Evolutionary conservation across 2,797 vertebrate genomes (phyloP).

Genomic region (Pyrocephalus nanus): DNA sequence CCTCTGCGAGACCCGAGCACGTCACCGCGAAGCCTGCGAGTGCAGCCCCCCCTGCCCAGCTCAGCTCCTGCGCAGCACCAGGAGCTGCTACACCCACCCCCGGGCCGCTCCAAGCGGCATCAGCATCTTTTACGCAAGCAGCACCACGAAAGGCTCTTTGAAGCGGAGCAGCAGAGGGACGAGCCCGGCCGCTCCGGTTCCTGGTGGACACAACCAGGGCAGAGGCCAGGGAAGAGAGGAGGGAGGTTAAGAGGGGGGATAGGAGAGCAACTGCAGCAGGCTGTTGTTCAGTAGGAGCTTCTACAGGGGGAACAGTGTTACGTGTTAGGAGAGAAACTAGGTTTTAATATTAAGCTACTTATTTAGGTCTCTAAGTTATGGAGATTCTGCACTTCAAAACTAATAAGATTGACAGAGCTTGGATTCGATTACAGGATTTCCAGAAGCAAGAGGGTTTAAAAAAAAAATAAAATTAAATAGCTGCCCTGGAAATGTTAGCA

Average conservation of each 20-base stretch:
- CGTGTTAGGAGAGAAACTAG: background rate
- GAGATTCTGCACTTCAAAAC: conserved; percentile 64
- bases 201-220: accelerated
- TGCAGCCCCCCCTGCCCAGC: background rate
- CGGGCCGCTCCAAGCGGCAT: background rate
- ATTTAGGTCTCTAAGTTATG: conserved; percentile 60
- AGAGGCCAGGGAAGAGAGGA: background rate
- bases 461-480: conserved; percentile 18
- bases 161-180: background rate
- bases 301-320: background rate
- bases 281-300: background rate
- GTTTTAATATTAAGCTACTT: conserved; percentile 69
- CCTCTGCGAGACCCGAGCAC: accelerated
- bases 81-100: background rate
- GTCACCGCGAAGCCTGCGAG: accelerated
- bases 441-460: conserved; percentile 34
- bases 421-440: conserved; percentile 62
- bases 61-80: background rate
- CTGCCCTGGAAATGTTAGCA: conserved; percentile 48
- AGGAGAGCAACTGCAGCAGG: background rate
- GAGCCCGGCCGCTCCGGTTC: accelerated
- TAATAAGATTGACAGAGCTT: conserved; percentile 70
- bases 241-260: background rate
- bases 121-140: conserved; percentile 34
- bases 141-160: background rate